Evolutionary conservation across 2,888 invertebrate genomes (phyloP), one percentile per base, ranked within the genome.

Genomic region (Standfussiana lucernea): DNA sequence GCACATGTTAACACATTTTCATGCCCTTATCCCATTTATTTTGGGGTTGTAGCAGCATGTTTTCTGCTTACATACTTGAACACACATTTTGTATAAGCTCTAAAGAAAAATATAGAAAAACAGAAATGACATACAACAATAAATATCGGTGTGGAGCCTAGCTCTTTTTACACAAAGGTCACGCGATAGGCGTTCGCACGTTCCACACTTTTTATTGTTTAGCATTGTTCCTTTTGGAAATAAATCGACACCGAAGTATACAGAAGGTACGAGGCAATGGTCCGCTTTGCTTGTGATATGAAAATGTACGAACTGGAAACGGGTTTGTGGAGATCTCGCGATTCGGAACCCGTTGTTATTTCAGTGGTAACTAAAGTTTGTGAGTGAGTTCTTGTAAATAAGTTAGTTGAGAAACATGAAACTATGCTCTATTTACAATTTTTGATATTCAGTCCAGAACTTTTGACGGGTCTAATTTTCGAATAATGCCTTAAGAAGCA

Each of bases 141-240:
- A 84, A 82, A 88, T 82, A 89, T 80, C 77, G 37, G 65, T 72
- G 72, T 45, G 42, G 71, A 79, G 80, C 70, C 70, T 68, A 67
- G 79, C 56, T 84, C 88, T 84, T 86, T 79, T 83, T 80, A 76
- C 73, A 79, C 76, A 84, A 85, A 85, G 85, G 90, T 89, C 90
- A 89, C 89, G 89, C 89, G 86, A 89, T 89, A 89, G 77, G 82
- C 78, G 79, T 77, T 77, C 83, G 83, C 88, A 84, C 86, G 86
- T 88, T 79, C 86, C 85, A 77, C 82, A 82, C 84, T 89, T 90
- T 89, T 90, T 90, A 89, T 89, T 89, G 89, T 89, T 85, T 84
- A 79, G 83, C 86, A 88, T 89, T 89, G 90, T 89, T 89, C 86
- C 86, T 88, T 89, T 90, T 85, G 81, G 86, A 89, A 87, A 86